phyloP scores from a whole-genome alignment of 2,113 vertebrate species.

The Vulpes vulpes region DNA sequence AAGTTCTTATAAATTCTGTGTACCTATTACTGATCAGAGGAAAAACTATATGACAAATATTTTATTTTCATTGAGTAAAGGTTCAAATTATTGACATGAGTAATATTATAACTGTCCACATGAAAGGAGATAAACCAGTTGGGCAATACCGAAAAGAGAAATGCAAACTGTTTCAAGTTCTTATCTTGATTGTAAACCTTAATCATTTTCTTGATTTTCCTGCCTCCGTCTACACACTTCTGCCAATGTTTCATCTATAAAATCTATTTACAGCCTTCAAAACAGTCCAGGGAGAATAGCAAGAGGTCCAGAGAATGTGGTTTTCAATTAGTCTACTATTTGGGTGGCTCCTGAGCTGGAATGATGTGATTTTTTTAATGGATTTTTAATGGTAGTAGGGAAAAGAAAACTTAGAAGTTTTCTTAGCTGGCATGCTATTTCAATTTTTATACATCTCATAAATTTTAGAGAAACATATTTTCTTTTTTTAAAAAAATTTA shows the following conservation, averaged over 20 bases:
- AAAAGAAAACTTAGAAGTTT: neutral
- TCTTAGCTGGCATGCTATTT: neutral
- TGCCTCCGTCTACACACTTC: constrained; percentile 14
- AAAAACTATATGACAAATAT: neutral
- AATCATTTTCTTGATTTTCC: constrained; percentile 48
- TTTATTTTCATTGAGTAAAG: neutral
- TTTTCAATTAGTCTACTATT: constrained; percentile 32
- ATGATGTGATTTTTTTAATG: neutral
- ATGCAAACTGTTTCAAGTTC: neutral
- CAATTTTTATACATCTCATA: neutral
- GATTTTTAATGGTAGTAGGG: constrained; percentile 34
- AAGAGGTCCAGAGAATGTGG: neutral
- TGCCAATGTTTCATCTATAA: neutral
- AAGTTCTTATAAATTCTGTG: neutral
- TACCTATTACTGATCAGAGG: neutral
- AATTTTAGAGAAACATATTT: constrained; percentile 7
- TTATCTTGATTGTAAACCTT: neutral
- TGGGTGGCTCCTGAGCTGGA: constrained; percentile 8
- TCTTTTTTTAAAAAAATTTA: neutral
- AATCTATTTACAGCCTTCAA: constrained; percentile 45
- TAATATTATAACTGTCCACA: neutral
- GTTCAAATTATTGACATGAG: neutral
- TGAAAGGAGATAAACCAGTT: neutral
- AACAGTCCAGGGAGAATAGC: constrained; percentile 10
- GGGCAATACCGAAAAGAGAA: neutral